phyloP scores from a whole-genome alignment of 2,797 vertebrate species.

The Danio choprae region DNA sequence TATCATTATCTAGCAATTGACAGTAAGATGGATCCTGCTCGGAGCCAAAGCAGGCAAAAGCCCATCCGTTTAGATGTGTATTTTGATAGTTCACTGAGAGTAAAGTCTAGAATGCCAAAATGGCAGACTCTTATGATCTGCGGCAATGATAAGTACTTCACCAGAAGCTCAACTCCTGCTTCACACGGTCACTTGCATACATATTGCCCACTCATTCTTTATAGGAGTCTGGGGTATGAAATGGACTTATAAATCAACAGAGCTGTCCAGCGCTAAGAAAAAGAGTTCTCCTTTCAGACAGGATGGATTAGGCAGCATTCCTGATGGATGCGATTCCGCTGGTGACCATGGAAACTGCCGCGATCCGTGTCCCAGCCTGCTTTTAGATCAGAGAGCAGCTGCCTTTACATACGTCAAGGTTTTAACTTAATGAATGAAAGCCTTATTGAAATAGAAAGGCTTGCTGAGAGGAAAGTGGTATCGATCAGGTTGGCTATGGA shows the following conservation, averaged over 20 bases:
- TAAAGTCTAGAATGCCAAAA: slow-evolving; percentile 15
- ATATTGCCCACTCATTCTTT: slow-evolving; percentile 15
- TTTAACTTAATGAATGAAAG: slow-evolving; percentile 30
- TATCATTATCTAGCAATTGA: slow-evolving; percentile 17
- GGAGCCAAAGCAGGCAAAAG: not conserved
- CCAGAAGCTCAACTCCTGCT: not conserved
- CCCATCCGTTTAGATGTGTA: slow-evolving; percentile 2
- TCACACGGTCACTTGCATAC: not conserved
- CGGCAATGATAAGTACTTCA: not conserved
- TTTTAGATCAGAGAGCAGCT: slow-evolving; percentile 27
- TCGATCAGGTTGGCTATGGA: not conserved
- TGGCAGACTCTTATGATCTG: not conserved
- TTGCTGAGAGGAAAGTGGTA: slow-evolving; percentile 1
- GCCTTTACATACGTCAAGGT: slow-evolving; percentile 5
- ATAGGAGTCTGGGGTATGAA: not conserved
- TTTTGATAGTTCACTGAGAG: not conserved
- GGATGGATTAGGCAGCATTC: slow-evolving; percentile 4
- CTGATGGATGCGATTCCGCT: slow-evolving; percentile 35
- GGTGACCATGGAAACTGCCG: slow-evolving; percentile 27
- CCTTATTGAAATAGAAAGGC: not conserved
- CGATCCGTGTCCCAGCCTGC: slow-evolving; percentile 1
- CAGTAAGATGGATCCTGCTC: slow-evolving; percentile 31
- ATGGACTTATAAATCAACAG: slow-evolving; percentile 27
- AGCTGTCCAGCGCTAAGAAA: not conserved
- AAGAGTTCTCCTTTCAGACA: slow-evolving; percentile 4